Evolutionary conservation across 2,113 vertebrate species (phyloP).

Genomic region (Tautogolabrus adspersus): DNA sequence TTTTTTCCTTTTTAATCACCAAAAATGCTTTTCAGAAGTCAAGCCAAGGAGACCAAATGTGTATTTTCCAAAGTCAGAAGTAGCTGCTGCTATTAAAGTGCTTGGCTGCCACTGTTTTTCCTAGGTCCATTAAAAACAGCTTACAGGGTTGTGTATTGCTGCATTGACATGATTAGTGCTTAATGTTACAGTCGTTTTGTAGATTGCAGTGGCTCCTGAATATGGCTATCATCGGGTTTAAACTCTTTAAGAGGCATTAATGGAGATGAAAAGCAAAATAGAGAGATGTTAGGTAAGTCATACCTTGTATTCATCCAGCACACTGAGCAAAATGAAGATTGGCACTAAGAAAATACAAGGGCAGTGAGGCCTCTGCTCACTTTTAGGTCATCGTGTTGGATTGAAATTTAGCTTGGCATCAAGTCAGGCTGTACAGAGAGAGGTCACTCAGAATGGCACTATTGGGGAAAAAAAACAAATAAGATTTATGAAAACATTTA

Average conservation of each 20-base stretch:
- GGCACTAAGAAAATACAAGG: background rate
- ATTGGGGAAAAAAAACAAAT: no score
- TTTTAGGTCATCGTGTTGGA: background rate
- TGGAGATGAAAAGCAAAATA: background rate
- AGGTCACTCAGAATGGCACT: no score
- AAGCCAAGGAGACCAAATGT: background rate
- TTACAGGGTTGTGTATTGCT: conserved; percentile 13
- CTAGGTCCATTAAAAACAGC: conserved; percentile 33
- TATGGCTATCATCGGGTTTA: conserved; percentile 9
- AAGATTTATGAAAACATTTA: no score
- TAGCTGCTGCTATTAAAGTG: conserved; percentile 12
- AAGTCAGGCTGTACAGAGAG: no score
- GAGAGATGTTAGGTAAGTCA: background rate
- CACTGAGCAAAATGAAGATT: background rate
- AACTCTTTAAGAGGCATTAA: conserved; percentile 2
- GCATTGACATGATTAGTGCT: conserved; percentile 29
- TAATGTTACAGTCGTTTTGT: conserved; percentile 22
- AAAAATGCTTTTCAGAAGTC: background rate
- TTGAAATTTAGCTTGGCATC: background rate
- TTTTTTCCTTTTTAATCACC: background rate
- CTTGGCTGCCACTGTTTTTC: conserved; percentile 22
- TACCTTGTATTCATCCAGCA: background rate
- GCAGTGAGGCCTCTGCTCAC: background rate
- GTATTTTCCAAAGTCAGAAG: background rate
- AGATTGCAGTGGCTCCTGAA: background rate